Base-by-base conservation (phyloP, 2,113 vertebrate species). In the Chauna torquata region DNA sequence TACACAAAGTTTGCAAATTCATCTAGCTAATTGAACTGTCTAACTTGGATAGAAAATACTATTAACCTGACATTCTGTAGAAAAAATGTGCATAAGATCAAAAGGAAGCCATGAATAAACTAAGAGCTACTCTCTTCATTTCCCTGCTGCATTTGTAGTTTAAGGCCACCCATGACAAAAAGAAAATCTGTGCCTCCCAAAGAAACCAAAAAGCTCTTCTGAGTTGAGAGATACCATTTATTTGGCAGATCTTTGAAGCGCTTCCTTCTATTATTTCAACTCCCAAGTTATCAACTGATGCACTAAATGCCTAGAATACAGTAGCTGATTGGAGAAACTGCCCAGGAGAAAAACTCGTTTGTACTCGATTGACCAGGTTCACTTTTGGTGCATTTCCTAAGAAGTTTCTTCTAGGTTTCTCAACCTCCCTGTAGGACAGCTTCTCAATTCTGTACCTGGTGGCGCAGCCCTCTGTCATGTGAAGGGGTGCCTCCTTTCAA, bases 361-460 rank as follows among this genome's bases (percentile, higher is more conserved):
- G 3, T 49, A 25, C 11, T n/a, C 34, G 36, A 16, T 14, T 44
- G 36, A 50, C 12, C 6, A 15, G 32, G 8, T 23, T 45, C 18
- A 3, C 11, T 20, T 52, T 5, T 4, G 45, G 32, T 1, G 0
- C 16, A 6, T 5, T 34, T 58, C 34, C 32, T 36, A 32, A n/a
- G 6, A 19, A 5, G 24, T 5, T 24, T 23, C 1, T 17, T 40
- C 28, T 7, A 7, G 12, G 38, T 58, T 64, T 52, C 27, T n/a
- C 2, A 17, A 71, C 30, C 9, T 44, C 25, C 34, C 24, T 66
- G 8, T 22, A 54, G 66, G 17, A 9, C 3, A 1, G 12, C 45
- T 54, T 40, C 45, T 52, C 30, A 16, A 12, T 23, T 42, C 34
- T 27, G 9, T 5, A 17, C 25, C n/a, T 30, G 7, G 20, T 7